Base-by-base conservation (phyloP, 1,140 invertebrate species). In the Drosophila elegans region DNA sequence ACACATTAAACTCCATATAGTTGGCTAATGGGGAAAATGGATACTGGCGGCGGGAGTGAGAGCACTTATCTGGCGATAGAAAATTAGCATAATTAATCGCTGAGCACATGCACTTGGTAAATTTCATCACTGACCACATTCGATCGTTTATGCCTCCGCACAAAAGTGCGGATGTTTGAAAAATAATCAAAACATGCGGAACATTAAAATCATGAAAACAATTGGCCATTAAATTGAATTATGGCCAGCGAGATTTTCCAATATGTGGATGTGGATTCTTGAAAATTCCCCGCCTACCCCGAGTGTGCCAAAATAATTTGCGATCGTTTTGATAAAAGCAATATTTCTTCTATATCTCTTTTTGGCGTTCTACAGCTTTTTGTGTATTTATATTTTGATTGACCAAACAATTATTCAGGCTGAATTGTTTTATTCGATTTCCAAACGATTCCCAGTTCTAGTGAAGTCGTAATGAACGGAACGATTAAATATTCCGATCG, bases 221-320 rank as follows among this genome's bases (percentile, higher is more conserved):
- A 75, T 61, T 60, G 51, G 59, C 78, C 48, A 86, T 86, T 56
- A 78, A 81, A 85, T 71, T 86, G 82, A 85, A 60, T 78, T 74
- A 85, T 74, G 55, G 44, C 34, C 62, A 29, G 44, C 61, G 53
- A 73, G 64, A 62, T 64, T 61, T 49, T 59, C 16, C 53, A 25
- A 62, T 62, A 62, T 44, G 57, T 49, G 39, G 42, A 62, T 44
- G 57, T 49, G 39, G 42, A 51, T 80, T 80, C 45, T 61, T 53
- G 60, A 34, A 49, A 54, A 53, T 29, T 10, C 32, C 42, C 11
- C 3, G 3, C 34, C 11, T 21, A 21, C 11, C 21, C 2, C 3
- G 3, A 34, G 12, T 13, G 13, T 46, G 21, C 42, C 3, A 16
- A 16, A 34, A 38, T 16, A 34, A 27, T 27, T 29, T 46, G 34